A percentile compares a stretch with the other conserved stretches of the same genome.
These are phyloP conservation scores for Megastigmus dorsalis DNA, from an alignment of 2,888 invertebrate species.

Conservation along the genomic window DNA sequence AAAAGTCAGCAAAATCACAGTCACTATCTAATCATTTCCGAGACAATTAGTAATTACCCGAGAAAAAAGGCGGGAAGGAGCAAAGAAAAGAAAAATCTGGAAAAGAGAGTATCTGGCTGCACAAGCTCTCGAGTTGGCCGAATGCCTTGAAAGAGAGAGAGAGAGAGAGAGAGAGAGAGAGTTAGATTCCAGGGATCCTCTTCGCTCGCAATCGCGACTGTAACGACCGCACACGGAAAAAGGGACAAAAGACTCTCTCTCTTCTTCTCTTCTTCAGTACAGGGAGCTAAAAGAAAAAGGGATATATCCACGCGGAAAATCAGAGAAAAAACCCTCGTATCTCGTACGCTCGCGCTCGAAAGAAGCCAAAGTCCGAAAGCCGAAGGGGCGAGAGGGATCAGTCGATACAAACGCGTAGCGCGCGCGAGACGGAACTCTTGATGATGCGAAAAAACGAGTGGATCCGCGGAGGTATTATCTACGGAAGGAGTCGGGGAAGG, in stretches of 20 bases:
- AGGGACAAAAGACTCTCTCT: slow-evolving; percentile 10
- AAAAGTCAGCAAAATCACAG: too few relatives aligned
- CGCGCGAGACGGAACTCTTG: slow-evolving; percentile 8
- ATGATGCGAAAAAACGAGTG: slow-evolving; percentile 42
- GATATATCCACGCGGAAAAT: slow-evolving; percentile 48
- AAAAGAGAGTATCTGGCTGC: neutral
- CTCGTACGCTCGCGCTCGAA: neutral
- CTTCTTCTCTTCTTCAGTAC: too few relatives aligned
- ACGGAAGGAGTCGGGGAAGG: too few relatives aligned
- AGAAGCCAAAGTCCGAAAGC: slow-evolving; percentile 12
- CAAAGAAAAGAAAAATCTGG: neutral
- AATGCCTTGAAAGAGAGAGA: slow-evolving; percentile 4
- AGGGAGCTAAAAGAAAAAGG: slow-evolving; percentile 31
- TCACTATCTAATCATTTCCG: slow-evolving; percentile 14
- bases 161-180: neutral
- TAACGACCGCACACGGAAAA: too few relatives aligned
- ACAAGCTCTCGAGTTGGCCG: neutral
- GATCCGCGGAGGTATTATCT: too few relatives aligned
- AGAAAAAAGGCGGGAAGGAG: neutral
- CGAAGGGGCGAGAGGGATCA: too few relatives aligned
- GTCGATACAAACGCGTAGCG: slow-evolving; percentile 22
- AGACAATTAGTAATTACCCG: slow-evolving; percentile 44
- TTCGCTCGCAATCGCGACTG: slow-evolving; percentile 6
- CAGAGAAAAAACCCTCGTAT: slow-evolving; percentile 21
- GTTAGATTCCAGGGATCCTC: slow-evolving; percentile 7